Percentiles rank a stretch among this genome's conserved stretches.
phyloP scores from a whole-genome alignment of 1,140 invertebrate genomes.

The Dufourea novaeangliae region DNA sequence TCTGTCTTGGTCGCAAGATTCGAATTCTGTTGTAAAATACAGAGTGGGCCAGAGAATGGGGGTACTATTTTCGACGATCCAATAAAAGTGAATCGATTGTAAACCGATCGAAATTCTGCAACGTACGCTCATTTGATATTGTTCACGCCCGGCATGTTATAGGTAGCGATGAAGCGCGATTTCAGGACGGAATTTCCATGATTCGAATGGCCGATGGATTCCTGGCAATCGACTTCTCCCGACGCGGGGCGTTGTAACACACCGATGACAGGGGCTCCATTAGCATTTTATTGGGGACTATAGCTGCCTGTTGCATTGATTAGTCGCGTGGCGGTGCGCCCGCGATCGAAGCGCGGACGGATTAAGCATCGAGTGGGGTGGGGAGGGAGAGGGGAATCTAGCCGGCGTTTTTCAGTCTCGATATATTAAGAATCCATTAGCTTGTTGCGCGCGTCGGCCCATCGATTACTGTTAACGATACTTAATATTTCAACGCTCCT shows the following conservation, averaged over 20 bases:
- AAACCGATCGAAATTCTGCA: too few relatives aligned
- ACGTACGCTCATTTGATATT: too few relatives aligned
- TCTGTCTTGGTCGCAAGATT: too few relatives aligned
- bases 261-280: conserved; percentile 38
- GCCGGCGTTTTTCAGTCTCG: background rate
- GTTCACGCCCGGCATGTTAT: too few relatives aligned
- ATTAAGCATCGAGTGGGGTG: conserved; percentile 4
- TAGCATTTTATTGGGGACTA: conserved; percentile 47
- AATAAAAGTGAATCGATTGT: too few relatives aligned
- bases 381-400: background rate
- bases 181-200: conserved; percentile 33
- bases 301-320: conserved; percentile 47
- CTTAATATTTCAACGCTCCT: background rate
- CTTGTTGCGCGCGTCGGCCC: background rate
- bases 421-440: conserved; percentile 6
- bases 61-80: too few relatives aligned
- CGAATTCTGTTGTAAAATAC: too few relatives aligned
- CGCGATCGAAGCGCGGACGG: background rate
- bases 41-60: too few relatives aligned
- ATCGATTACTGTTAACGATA: background rate
- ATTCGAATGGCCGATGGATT: conserved; percentile 47
- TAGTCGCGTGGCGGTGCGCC: conserved; percentile 3
- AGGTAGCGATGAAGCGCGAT: background rate
- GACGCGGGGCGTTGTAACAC: conserved; percentile 40
- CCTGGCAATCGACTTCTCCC: conserved; percentile 21